Percentiles rank a stretch among this genome's conserved stretches.
Evolutionary conservation across 2,888 invertebrate genomes (phyloP).

Genomic region (Erebia ligea): DNA sequence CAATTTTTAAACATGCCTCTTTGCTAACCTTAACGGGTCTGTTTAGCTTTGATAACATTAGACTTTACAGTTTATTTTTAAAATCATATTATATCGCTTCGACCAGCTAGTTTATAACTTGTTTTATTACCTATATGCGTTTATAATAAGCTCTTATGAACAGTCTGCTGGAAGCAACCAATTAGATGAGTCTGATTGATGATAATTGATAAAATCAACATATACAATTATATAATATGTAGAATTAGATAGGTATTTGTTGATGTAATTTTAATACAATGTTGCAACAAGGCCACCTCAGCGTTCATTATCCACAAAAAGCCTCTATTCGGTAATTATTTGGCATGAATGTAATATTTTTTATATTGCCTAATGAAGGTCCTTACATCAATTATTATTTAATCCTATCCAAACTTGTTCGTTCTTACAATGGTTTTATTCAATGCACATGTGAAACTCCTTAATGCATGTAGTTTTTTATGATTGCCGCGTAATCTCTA

Average conservation of each 20-base stretch:
- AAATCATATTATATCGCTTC: too few species aligned
- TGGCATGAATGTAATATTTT: neutral
- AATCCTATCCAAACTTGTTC: neutral
- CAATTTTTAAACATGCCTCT: too few species aligned
- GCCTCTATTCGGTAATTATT: neutral
- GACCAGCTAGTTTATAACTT: neutral
- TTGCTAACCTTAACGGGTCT: too few species aligned
- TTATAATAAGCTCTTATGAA: neutral
- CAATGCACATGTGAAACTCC: neutral
- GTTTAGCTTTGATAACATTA: too few species aligned
- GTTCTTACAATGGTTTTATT: neutral
- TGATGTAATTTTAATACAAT: neutral
- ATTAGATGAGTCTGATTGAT: neutral
- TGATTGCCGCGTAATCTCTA: neutral
- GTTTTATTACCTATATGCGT: neutral
- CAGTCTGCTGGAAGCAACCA: neutral
- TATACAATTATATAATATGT: neutral
- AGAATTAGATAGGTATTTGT: neutral
- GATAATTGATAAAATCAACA: neutral
- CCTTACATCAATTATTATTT: neutral
- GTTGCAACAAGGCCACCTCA: neutral
- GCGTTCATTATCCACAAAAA: neutral
- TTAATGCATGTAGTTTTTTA: neutral
- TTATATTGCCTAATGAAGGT: neutral
- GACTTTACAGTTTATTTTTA: too few species aligned